Conservation (phyloP, 2,113 vertebrate genomes). For the Damaliscus lunatus region DNA sequence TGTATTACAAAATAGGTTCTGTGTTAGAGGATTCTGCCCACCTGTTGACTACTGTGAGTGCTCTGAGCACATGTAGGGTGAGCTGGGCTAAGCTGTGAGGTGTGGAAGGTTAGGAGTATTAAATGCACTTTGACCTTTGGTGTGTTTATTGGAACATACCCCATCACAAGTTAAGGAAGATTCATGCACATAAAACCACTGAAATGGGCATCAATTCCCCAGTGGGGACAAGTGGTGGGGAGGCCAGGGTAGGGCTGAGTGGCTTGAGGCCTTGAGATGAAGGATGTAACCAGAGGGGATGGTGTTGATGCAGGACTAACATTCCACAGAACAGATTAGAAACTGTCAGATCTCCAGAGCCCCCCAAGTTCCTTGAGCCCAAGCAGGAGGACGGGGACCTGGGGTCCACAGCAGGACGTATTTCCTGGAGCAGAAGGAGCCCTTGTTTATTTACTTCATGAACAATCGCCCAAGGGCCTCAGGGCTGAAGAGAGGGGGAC, state of each 20-base stretch:
- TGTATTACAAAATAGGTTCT: neutral
- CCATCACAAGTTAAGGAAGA: neutral
- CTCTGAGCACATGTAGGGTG: neutral
- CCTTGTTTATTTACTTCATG: neutral
- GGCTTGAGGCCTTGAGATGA: neutral
- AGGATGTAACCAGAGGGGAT: neutral
- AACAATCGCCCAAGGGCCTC: neutral
- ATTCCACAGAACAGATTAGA: neutral
- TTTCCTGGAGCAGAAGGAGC: neutral
- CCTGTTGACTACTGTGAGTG: neutral
- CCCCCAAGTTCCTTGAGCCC: neutral
- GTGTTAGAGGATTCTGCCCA: neutral
- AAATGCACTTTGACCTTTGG: neutral
- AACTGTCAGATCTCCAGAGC: neutral
- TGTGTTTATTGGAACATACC: neutral
- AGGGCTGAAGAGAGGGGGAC: neutral
- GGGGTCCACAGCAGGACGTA: rapidly evolving
- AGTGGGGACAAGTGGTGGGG: neutral
- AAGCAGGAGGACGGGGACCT: neutral
- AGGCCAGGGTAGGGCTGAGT: neutral
- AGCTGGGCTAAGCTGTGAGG: neutral
- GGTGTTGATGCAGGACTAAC: neutral
- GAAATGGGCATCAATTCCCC: neutral
- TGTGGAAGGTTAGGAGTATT: neutral
- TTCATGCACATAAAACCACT: neutral